These are phyloP conservation scores for Pseudeuparius sepicola DNA, from an alignment of 2,888 invertebrate species.

Conservation along the genomic window DNA sequence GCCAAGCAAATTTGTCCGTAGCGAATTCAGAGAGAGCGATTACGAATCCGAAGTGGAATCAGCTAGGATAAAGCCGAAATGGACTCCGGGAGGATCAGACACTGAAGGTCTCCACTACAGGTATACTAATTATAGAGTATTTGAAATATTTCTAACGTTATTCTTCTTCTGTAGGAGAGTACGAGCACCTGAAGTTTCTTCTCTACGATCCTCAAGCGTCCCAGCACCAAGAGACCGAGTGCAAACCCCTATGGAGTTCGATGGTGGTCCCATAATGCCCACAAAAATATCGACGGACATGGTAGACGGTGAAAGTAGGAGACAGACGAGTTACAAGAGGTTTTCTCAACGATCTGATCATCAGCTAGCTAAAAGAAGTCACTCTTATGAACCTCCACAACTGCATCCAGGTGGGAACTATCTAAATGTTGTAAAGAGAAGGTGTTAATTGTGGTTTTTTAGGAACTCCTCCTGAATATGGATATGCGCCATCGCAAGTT, in stretches of 20 bases:
- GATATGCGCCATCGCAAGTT: slow-evolving; percentile 41
- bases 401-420: slow-evolving; percentile 38
- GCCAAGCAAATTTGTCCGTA: slow-evolving; percentile 55
- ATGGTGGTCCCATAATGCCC: slow-evolving; percentile 37
- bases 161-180: slow-evolving; percentile 37
- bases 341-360: slow-evolving; percentile 30
- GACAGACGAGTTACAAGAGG: slow-evolving; percentile 26
- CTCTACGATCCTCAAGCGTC: slow-evolving; percentile 42
- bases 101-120: slow-evolving; percentile 49
- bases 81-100: slow-evolving; percentile 53
- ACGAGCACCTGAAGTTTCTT: slow-evolving; percentile 44
- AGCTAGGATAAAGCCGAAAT: slow-evolving; percentile 49
- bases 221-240: slow-evolving; percentile 42
- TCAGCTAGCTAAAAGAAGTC: slow-evolving; percentile 29
- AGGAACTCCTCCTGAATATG: slow-evolving; percentile 50
- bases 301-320: slow-evolving; percentile 22
- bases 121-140: slow-evolving; percentile 4
- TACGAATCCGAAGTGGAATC: slow-evolving; percentile 60
- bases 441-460: background rate
- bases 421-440: background rate
- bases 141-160: background rate
- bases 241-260: slow-evolving; percentile 52
- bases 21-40: slow-evolving; percentile 56
- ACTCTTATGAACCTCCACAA: slow-evolving; percentile 29
- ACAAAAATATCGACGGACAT: slow-evolving; percentile 17